phyloP scores from a whole-genome alignment of 2,113 vertebrate genomes.

The Typhlomys cinereus region DNA sequence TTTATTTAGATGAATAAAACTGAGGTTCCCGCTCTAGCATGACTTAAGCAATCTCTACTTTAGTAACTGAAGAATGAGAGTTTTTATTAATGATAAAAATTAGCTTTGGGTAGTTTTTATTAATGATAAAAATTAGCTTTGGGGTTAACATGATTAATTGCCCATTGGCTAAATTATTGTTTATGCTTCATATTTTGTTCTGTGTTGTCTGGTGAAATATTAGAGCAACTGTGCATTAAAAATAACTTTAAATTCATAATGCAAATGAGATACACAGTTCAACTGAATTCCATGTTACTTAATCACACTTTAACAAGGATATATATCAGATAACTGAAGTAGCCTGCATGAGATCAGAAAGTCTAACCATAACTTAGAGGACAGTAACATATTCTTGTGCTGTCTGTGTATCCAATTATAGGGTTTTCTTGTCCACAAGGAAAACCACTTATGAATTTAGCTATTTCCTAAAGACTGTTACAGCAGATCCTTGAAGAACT shows the following conservation, averaged over 20 bases:
- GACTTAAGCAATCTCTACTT: neutral
- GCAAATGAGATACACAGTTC: slow-evolving; percentile 28
- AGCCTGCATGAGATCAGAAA: slow-evolving; percentile 28
- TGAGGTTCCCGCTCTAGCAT: neutral
- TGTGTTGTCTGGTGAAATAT: slow-evolving; percentile 15
- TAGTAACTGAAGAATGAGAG: neutral
- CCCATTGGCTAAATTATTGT: neutral
- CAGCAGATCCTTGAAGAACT: neutral
- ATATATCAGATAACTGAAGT: neutral
- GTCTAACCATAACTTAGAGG: neutral
- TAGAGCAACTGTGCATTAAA: neutral
- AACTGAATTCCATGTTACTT: neutral
- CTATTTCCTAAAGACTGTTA: neutral
- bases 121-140: neutral
- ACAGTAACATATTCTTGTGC: neutral
- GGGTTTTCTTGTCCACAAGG: neutral
- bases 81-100: slow-evolving; percentile 18
- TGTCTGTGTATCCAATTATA: slow-evolving; percentile 20
- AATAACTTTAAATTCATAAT: slow-evolving; percentile 45
- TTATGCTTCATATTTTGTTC: neutral
- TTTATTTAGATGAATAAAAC: neutral
- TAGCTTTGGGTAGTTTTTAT: slow-evolving; percentile 39
- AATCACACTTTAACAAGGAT: neutral
- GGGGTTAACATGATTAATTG: neutral
- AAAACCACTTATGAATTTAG: slow-evolving; percentile 1